phyloP scores from a whole-genome alignment of 2,888 invertebrate genomes.

The Cheilosia pagana region DNA sequence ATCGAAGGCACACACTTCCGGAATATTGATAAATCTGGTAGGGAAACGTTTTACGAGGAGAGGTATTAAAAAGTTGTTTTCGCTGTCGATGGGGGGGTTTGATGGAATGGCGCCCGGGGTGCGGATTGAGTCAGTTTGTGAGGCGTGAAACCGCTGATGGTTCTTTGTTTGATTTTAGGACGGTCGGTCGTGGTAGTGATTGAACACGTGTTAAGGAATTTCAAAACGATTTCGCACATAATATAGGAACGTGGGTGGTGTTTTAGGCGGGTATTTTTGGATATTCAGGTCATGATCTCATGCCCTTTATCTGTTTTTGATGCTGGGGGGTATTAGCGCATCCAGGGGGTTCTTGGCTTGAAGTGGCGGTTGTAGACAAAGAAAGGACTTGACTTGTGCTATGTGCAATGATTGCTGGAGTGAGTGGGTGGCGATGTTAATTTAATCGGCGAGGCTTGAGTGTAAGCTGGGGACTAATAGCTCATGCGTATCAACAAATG shows the following conservation, averaged over 20 bases:
- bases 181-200: background rate
- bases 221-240: background rate
- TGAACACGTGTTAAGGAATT: constrained; percentile 24
- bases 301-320: background rate
- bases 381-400: too few relatives aligned
- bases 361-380: background rate
- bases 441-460: too few relatives aligned
- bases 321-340: background rate
- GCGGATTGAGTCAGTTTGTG: constrained; percentile 29
- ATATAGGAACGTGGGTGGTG: background rate
- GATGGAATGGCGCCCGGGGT: constrained; percentile 39
- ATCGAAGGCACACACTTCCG: constrained; percentile 55
- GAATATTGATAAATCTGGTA: constrained; percentile 61
- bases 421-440: too few relatives aligned
- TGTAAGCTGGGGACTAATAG: too few relatives aligned
- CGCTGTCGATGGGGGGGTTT: background rate
- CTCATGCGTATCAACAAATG: too few relatives aligned
- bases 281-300: background rate
- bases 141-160: constrained; percentile 18
- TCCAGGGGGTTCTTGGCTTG: background rate
- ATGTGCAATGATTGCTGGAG: too few relatives aligned
- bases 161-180: constrained; percentile 25
- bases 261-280: background rate
- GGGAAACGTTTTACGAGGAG: constrained; percentile 46
- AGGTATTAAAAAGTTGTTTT: constrained; percentile 41